phyloP scores from a whole-genome alignment of 1,140 invertebrate species.

The Sitophilus oryzae region DNA sequence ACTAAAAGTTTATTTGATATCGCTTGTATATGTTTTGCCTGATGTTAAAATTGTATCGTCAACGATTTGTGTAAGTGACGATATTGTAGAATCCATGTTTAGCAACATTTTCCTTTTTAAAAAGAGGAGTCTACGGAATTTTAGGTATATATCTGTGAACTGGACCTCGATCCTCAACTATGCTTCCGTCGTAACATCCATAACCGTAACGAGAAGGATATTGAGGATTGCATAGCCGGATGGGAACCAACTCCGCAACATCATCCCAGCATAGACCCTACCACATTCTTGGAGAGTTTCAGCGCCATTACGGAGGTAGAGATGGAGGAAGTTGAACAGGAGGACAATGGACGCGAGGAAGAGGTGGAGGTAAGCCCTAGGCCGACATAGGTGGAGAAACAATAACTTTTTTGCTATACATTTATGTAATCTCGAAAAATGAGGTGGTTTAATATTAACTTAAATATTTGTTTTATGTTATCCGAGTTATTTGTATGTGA shows the following conservation, averaged over 20 bases:
- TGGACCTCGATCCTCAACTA: conserved; percentile 70
- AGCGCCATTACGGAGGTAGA: conserved; percentile 52
- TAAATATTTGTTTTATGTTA: not conserved
- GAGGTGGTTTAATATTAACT: too few species aligned
- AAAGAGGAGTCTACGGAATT: too few species aligned
- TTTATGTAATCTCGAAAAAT: too few species aligned
- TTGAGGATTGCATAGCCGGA: conserved; percentile 65
- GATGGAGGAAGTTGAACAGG: conserved; percentile 54
- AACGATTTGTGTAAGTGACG: too few species aligned
- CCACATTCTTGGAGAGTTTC: conserved; percentile 74
- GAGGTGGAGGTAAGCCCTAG: conserved; percentile 32
- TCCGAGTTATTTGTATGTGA: too few species aligned
- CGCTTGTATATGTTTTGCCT: too few species aligned
- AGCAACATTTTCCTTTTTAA: too few species aligned
- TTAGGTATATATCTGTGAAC: conserved; percentile 81
- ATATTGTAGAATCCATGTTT: too few species aligned
- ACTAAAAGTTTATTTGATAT: too few species aligned
- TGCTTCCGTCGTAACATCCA: conserved; percentile 83
- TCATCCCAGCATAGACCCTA: conserved; percentile 67
- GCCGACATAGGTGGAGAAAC: not conserved
- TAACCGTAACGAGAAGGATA: conserved; percentile 70
- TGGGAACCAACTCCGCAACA: conserved; percentile 74
- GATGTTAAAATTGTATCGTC: too few species aligned
- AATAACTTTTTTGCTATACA: too few species aligned
- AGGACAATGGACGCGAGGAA: conserved; percentile 45